phyloP scores from a whole-genome alignment of 1,140 invertebrate species.

The Aphelenchoides besseyi region DNA sequence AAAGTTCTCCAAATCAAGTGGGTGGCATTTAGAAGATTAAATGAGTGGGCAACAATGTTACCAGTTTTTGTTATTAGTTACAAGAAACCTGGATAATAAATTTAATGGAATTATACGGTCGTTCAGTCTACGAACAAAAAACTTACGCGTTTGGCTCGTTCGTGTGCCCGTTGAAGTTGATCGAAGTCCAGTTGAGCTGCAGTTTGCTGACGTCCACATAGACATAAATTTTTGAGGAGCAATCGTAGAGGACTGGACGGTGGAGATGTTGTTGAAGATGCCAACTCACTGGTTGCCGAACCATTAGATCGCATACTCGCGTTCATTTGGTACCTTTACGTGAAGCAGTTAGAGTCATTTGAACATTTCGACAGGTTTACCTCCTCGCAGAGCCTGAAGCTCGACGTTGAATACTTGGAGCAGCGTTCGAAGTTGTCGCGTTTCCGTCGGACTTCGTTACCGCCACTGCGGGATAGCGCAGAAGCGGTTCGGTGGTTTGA shows the following conservation, averaged over 20 bases:
- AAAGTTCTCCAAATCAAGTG: no score
- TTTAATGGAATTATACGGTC: no score
- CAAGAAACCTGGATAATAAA: no score
- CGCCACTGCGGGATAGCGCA: neutral
- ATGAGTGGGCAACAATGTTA: no score
- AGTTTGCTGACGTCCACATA: neutral
- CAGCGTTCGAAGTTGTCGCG: neutral
- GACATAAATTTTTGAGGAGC: conserved; percentile 2
- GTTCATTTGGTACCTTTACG: conserved; percentile 6
- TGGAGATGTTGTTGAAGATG: neutral
- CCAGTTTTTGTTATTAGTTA: no score
- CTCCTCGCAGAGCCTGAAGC: neutral
- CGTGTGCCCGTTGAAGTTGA: conserved; percentile 8
- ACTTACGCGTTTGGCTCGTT: conserved; percentile 12
- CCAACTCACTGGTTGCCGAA: neutral
- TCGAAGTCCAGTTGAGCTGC: conserved; percentile 4
- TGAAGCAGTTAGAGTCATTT: neutral
- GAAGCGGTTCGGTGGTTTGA: neutral
- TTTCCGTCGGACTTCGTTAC: neutral
- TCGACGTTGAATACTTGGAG: neutral
- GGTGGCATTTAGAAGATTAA: no score
- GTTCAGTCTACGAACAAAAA: no score
- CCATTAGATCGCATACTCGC: conserved; percentile 8
- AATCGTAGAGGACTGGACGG: conserved; percentile 1
- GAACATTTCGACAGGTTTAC: no score